Evolutionary conservation across 2,797 vertebrate genomes (phyloP).

Genomic region (Takifugu rubripes): DNA sequence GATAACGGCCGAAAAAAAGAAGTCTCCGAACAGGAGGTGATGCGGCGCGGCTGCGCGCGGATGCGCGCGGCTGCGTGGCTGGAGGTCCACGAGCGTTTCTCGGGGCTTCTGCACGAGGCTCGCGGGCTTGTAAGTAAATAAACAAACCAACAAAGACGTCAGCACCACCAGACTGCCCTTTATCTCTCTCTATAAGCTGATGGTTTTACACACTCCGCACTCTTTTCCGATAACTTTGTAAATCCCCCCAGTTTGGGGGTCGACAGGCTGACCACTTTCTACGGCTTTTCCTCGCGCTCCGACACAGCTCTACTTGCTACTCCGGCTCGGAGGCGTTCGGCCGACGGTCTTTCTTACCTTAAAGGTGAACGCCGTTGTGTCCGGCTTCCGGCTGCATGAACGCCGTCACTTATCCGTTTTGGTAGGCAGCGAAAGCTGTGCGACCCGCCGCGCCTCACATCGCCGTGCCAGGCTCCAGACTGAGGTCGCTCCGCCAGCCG

Average conservation of each 20-base stretch:
- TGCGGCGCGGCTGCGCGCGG: neutral
- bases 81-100: neutral
- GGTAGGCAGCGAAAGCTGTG: slow-evolving; percentile 15
- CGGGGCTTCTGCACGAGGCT: neutral
- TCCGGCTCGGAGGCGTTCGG: slow-evolving; percentile 6
- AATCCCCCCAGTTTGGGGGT: slow-evolving; percentile 30
- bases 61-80: too few relatives aligned
- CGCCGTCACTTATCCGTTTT: slow-evolving; percentile 53
- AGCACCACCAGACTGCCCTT: neutral
- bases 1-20: neutral
- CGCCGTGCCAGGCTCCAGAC: slow-evolving; percentile 61
- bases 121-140: neutral
- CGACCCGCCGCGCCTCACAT: slow-evolving; percentile 26
- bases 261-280: slow-evolving; percentile 14
- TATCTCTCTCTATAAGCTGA: neutral
- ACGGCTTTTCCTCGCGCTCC: slow-evolving; percentile 3
- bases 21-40: accelerated
- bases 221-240: slow-evolving; percentile 40
- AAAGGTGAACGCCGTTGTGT: neutral
- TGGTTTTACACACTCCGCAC: neutral
- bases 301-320: slow-evolving; percentile 32
- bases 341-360: slow-evolving; percentile 42
- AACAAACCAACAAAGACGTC: slow-evolving; percentile 6
- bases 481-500: slow-evolving; percentile 46
- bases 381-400: neutral